A percentile compares a stretch with the other conserved stretches of the same genome.
Evolutionary conservation across 2,888 invertebrate genomes (phyloP).

Genomic region (Boloria euphrosyne): DNA sequence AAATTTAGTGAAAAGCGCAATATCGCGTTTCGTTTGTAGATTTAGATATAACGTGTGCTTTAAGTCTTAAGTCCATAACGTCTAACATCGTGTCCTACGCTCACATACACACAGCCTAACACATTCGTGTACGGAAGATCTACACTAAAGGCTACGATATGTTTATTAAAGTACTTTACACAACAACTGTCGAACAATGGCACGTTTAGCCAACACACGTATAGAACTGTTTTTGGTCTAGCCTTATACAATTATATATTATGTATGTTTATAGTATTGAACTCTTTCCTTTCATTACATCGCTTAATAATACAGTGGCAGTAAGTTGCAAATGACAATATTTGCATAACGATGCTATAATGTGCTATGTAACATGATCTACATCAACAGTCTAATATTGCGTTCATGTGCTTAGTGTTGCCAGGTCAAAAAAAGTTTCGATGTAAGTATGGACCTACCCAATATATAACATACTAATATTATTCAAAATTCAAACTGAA

Average conservation of each 20-base stretch:
- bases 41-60: slow-evolving; percentile 30
- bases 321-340: slow-evolving; percentile 28
- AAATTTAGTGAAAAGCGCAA: slow-evolving; percentile 28
- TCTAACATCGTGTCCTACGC: slow-evolving; percentile 47
- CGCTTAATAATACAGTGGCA: slow-evolving; percentile 19
- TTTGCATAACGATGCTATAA: slow-evolving; percentile 52
- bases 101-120: slow-evolving; percentile 57
- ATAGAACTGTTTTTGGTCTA: slow-evolving; percentile 41
- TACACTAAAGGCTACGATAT: slow-evolving; percentile 82
- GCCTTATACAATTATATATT: slow-evolving; percentile 23
- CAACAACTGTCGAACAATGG: slow-evolving; percentile 74
- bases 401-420: slow-evolving; percentile 34
- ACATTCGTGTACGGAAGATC: slow-evolving; percentile 75
- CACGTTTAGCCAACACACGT: slow-evolving; percentile 62
- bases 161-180: slow-evolving; percentile 71
- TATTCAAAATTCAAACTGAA: background rate
- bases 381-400: slow-evolving; percentile 63
- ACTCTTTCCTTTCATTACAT: slow-evolving; percentile 19
- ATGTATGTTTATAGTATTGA: slow-evolving; percentile 14
- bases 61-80: slow-evolving; percentile 47
- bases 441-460: background rate
- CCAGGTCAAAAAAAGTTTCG: slow-evolving; percentile 11
- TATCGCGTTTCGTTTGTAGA: slow-evolving; percentile 23
- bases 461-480: background rate
- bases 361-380: slow-evolving; percentile 67